Evolutionary conservation across 2,113 vertebrate species (phyloP), one percentile per base, ranked within the genome.

Genomic region (Ondatra zibethicus): DNA sequence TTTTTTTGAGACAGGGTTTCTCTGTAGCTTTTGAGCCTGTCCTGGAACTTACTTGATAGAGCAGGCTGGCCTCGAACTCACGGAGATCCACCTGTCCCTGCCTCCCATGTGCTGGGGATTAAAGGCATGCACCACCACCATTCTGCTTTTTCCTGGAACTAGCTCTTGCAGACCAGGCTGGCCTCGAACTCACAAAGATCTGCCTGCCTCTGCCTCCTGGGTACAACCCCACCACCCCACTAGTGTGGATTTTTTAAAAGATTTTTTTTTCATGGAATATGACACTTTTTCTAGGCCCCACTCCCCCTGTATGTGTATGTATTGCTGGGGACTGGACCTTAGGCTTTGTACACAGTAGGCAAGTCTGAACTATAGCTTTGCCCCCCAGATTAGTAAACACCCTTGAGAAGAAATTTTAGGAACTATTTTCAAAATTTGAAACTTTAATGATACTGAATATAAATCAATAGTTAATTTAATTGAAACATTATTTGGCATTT

Each of bases 401-500:
- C 89, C 11, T 88, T 52, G 11, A 81, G 10, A 70, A 72, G 78
- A 93, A 76, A 89, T 94, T 93, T 91, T 94, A 94, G 70, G 75
- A 94, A 86, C 90, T 31, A 86, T 88, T 93, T 92, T 77, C 81
- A 91, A 66, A 88, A 76, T 91, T 27, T 85, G 92, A 91, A 89
- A 77, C 52, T 86, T 91, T 82, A 96, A 45, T 92, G 75, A 31
- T 82, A 33, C 10, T 92, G 47, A 88, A 50, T 91, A 70, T 91
- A 92, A 86, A 87, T 58, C 21, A 72, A 39, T 23, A 92, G 61
- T 75, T 90, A 75, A 63, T 70, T 92, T 33, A 68, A 1, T 96
- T 92, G 88, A 85, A 92, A 88, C 78, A 55, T 42, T 84, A 45
- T 87, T 93, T 86, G n/a, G 29, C 5, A 25, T 92, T 81, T 91